These are phyloP conservation scores for Diorhabda carinulata DNA, from an alignment of 1,140 invertebrate species.

Conservation along the genomic window DNA sequence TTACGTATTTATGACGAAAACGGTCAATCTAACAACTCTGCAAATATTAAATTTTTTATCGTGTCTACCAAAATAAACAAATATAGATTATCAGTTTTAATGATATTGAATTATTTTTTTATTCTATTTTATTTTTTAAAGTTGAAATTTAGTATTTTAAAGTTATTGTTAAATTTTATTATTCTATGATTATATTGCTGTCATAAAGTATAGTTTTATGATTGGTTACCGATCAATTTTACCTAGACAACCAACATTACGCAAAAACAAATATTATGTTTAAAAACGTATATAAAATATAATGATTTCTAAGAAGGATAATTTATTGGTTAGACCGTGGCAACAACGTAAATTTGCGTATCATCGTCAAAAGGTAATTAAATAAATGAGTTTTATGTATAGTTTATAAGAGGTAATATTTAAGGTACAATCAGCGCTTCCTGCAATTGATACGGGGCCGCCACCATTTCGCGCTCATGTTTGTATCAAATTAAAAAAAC, in stretches of 20 bases:
- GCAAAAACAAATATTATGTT: neutral
- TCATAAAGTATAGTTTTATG: too few species aligned
- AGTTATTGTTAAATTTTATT: too few species aligned
- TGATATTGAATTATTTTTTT: too few species aligned
- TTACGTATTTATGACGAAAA: too few species aligned
- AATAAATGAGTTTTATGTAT: neutral
- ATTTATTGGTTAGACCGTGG: conserved; percentile 52
- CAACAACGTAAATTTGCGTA: conserved; percentile 50
- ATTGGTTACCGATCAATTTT: neutral
- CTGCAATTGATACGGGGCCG: conserved; percentile 54
- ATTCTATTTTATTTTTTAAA: too few species aligned
- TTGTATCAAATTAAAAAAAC: conserved; percentile 54
- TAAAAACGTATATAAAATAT: neutral
- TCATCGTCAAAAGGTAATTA: conserved; percentile 50
- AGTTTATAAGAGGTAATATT: conserved; percentile 13
- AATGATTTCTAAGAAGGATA: conserved; percentile 53
- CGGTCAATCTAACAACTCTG: too few species aligned
- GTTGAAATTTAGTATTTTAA: too few species aligned
- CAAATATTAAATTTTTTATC: too few species aligned
- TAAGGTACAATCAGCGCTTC: conserved; percentile 54
- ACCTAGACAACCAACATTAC: neutral
- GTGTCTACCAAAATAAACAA: too few species aligned
- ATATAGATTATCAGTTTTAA: too few species aligned
- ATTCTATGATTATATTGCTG: too few species aligned
- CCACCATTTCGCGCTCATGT: conserved; percentile 54